Evolutionary conservation across 2,113 vertebrate species (phyloP), one percentile per base, ranked within the genome.

Genomic region (Callospermophilus lateralis): DNA sequence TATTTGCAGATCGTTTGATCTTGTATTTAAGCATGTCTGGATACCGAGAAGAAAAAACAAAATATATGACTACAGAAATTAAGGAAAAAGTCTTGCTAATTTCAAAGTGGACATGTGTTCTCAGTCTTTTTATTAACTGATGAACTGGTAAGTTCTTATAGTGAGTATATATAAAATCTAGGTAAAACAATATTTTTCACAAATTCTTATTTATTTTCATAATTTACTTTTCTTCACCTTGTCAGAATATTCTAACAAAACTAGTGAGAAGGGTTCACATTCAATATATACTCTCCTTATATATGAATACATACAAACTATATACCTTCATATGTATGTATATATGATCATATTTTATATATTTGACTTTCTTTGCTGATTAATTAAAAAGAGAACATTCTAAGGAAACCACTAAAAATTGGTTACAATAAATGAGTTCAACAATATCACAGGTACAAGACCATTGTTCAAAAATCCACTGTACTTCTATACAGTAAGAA

Each of bases 191-290:
- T 84, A 81, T 58, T 93, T 89, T 74, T 73, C 13, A 86, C n/a
- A 87, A 97, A 88, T 78, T 90, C 1, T 11, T 61, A 61, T 94
- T 89, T 94, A 9, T 79, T 94, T 80, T 79, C 65, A 84, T 30
- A n/a, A 84, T 85, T 84, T 70, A 37, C 10, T 74, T 92, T 95
- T 85, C 42, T 92, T 81, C 16, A 37, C 37, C 48, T 91, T 95
- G 61, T 45, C 16, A 81, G 84, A 67, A 51, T 79, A 79, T 48
- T 91, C 55, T 79, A 80, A 81, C 8, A 89, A 95, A 91, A 72
- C 45, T 68, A 93, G 5, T 53, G 26, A 20, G 67, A 87, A 78
- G 9, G 63, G 3, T 16, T 87, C 30, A 83, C 13, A 95, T 37
- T 78, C 30, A 70, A 58, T n/a, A 67, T 61, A 37, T 67, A 58